Evolutionary conservation across 1,140 invertebrate genomes (phyloP).

Genomic region (Cecropterus lyciades): DNA sequence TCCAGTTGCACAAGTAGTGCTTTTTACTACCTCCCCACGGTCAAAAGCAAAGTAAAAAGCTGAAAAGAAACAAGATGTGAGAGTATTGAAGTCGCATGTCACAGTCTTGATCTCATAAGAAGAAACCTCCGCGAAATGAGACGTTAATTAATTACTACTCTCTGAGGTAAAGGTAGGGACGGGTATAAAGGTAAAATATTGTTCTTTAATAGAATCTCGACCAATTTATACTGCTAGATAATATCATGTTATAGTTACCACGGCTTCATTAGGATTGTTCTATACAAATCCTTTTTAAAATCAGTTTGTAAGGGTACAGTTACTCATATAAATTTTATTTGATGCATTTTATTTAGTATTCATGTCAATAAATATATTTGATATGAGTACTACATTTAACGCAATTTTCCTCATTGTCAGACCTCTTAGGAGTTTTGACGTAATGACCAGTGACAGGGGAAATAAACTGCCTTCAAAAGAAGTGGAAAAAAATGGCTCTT

Average conservation of each 20-base stretch:
- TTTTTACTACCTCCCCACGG: neutral
- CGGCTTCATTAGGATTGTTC: neutral
- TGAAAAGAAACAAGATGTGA: slow-evolving; percentile 11
- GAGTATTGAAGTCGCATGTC: slow-evolving; percentile 7
- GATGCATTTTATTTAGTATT: too few species aligned
- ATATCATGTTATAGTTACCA: neutral
- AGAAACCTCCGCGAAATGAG: slow-evolving; percentile 7
- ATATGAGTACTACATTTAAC: neutral
- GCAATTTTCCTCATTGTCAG: slow-evolving; percentile 29
- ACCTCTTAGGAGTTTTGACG: slow-evolving; percentile 38
- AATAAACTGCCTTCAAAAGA: slow-evolving; percentile 40
- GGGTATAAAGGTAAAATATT: neutral
- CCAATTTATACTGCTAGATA: neutral
- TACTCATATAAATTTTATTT: too few species aligned
- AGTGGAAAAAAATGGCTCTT: slow-evolving; percentile 38
- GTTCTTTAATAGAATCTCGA: neutral
- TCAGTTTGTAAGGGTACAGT: too few species aligned
- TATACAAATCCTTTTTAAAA: too few species aligned
- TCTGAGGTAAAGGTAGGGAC: neutral
- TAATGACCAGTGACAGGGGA: slow-evolving; percentile 44
- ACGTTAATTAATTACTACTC: slow-evolving; percentile 13
- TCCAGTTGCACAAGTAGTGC: too few species aligned
- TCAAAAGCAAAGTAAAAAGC: slow-evolving; percentile 3
- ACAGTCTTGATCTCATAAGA: neutral
- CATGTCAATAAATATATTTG: too few species aligned